Conservation (phyloP, 2,113 vertebrate species). For the Antennarius striatus region DNA sequence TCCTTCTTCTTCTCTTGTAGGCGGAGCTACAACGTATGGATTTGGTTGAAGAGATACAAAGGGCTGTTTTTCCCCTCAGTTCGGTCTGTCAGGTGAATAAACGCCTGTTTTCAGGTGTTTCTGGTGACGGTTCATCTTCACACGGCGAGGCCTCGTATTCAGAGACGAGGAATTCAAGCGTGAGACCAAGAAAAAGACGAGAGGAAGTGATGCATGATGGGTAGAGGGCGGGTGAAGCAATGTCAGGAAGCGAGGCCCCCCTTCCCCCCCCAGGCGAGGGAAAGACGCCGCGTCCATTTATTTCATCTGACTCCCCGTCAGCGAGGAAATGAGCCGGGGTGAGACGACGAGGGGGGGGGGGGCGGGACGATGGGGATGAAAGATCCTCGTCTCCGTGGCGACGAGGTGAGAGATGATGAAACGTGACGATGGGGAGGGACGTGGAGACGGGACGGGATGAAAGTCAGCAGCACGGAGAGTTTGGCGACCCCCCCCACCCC, state of each 20-base stretch:
- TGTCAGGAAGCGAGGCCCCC: constrained; percentile 20
- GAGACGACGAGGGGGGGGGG: constrained; percentile 20
- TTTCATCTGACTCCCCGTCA: constrained; percentile 19
- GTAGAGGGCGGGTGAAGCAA: constrained; percentile 35
- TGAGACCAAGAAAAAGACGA: constrained; percentile 28
- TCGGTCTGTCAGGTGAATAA: no score
- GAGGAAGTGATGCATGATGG: constrained; percentile 58
- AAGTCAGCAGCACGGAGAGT: constrained; percentile 23
- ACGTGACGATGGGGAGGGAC: constrained; percentile 13
- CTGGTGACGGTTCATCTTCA: no score
- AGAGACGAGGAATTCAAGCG: background rate
- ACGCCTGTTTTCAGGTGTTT: no score
- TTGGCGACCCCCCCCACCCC: constrained; percentile 26
- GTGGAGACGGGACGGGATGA: constrained; percentile 12
- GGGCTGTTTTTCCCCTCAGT: no score
- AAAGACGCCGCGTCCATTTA: constrained; percentile 29
- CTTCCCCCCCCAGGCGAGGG: no score
- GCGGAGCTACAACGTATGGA: no score
- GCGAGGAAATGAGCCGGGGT: constrained; percentile 12
- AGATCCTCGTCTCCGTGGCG: constrained; percentile 27
- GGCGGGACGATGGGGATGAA: constrained; percentile 41
- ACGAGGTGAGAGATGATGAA: constrained; percentile 41
- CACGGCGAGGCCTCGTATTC: no score
- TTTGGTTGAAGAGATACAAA: no score
- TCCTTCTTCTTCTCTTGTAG: no score